Conservation (phyloP, 2,113 vertebrate genomes). For the Polypterus senegalus region DNA sequence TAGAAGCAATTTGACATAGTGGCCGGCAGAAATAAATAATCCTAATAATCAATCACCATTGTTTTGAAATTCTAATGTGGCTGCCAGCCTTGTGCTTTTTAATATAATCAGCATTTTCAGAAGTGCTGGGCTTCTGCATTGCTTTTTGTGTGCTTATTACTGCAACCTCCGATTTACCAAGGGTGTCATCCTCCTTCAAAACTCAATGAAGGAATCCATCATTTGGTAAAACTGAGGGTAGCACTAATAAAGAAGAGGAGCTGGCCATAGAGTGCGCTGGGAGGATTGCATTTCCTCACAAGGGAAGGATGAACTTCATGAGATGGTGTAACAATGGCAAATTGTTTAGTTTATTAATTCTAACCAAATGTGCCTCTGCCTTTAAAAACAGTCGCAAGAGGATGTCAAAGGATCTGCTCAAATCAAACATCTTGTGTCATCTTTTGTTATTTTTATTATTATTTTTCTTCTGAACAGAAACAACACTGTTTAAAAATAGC, state of each 20-base stretch:
- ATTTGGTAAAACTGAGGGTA: not conserved
- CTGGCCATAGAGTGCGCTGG: constrained; percentile 1
- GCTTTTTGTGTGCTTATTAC: no score
- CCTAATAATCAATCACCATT: no score
- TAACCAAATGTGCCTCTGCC: constrained; percentile 37
- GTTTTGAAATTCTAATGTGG: no score
- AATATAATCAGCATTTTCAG: no score
- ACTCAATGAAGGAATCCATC: not conserved
- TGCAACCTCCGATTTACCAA: not conserved
- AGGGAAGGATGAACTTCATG: constrained; percentile 28
- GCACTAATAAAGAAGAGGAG: not conserved
- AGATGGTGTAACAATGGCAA: constrained; percentile 34
- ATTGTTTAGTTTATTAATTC: constrained; percentile 40
- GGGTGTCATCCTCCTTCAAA: not conserved
- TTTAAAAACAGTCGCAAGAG: constrained; percentile 41
- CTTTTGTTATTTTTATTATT: constrained; percentile 13
- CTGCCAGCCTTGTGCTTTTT: no score
- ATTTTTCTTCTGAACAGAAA: constrained; percentile 25
- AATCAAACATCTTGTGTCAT: constrained; percentile 39
- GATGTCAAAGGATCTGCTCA: constrained; percentile 32
- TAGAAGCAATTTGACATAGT: no score
- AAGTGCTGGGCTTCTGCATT: no score
- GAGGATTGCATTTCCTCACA: constrained; percentile 17
- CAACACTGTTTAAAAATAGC: constrained; percentile 30
- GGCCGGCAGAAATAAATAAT: no score